A percentile compares a stretch with the other conserved stretches of the same genome.
Conservation (phyloP, 2,797 vertebrate species). For the Danionella dracula region DNA sequence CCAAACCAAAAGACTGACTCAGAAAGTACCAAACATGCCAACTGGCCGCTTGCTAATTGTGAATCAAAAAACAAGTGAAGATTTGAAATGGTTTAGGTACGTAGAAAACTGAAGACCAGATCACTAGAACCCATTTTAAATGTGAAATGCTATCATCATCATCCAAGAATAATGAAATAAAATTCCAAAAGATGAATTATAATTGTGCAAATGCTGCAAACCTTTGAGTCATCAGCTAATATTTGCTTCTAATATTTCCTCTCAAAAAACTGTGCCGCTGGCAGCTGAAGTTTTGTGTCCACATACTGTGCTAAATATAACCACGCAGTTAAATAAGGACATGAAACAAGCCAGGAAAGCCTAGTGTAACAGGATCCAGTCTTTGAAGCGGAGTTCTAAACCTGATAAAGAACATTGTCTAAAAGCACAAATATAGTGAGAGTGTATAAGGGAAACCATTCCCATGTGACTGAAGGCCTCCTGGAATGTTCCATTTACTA, state of each 20-base stretch:
- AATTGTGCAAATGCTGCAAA: background rate
- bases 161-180: constrained; percentile 24
- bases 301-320: constrained; percentile 73
- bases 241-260: constrained; percentile 58
- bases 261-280: constrained; percentile 68
- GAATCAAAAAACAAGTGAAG: no score
- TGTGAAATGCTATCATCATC: background rate
- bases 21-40: constrained; percentile 1
- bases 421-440: constrained; percentile 68
- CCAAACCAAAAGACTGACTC: constrained; percentile 25
- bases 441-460: constrained; percentile 73
- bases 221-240: background rate
- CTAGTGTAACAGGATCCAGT: constrained; percentile 67
- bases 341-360: constrained; percentile 71
- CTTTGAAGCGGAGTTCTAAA: constrained; percentile 54
- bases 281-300: constrained; percentile 65
- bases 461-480: constrained; percentile 64
- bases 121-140: no score
- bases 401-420: constrained; percentile 70
- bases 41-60: background rate
- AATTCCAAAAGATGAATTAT: background rate
- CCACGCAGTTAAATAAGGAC: constrained; percentile 76
- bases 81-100: no score
- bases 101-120: no score
- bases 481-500: constrained; percentile 68